A percentile compares a stretch with the other conserved stretches of the same genome.
Conservation (phyloP, 2,797 vertebrate genomes). For the Rhodeus uyekii region DNA sequence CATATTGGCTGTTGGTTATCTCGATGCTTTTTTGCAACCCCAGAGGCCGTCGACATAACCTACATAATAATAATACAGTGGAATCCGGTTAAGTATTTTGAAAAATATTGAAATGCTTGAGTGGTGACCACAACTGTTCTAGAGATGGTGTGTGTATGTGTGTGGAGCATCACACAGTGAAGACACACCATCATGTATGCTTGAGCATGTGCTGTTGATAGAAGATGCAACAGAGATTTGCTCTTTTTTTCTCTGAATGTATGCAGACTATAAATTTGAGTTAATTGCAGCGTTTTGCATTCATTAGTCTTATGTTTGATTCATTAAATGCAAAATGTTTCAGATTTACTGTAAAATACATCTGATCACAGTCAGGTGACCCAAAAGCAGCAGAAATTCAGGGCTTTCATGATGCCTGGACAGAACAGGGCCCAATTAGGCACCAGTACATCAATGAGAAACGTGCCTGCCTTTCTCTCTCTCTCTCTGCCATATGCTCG, state of each 20-base stretch:
- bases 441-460: background rate
- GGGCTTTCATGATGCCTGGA: background rate
- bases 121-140: no score
- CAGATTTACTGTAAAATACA: background rate
- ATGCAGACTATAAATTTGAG: background rate
- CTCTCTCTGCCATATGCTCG: background rate
- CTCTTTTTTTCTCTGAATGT: background rate
- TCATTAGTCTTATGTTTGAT: background rate
- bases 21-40: no score
- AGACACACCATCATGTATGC: background rate
- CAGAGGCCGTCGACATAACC: no score
- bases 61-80: no score
- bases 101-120: no score
- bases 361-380: background rate
- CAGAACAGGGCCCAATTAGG: background rate
- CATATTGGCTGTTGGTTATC: no score
- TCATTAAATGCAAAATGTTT: background rate
- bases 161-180: background rate
- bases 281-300: background rate
- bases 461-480: background rate
- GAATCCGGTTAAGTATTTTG: no score
- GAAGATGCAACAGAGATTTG: background rate
- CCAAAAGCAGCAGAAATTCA: background rate
- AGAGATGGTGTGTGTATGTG: no score
- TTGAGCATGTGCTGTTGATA: background rate